Evolutionary conservation across 1,140 invertebrate species (phyloP).

Genomic region (Lepidurus packardi): DNA sequence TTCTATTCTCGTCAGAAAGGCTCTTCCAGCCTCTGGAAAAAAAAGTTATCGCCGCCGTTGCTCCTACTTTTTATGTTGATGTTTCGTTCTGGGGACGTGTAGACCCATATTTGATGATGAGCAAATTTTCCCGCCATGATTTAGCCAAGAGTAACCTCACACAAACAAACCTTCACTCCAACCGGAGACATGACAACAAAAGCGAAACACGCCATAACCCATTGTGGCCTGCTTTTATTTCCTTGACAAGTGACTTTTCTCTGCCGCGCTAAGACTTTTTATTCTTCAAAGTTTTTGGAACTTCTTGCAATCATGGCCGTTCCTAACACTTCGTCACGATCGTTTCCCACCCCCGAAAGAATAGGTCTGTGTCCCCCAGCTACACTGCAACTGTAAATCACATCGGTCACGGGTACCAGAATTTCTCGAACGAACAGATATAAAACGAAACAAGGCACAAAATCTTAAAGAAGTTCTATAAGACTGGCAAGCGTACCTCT

Average conservation of each 20-base stretch:
- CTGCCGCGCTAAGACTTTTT: background rate
- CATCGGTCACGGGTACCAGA: constrained; percentile 5
- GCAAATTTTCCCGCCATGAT: background rate
- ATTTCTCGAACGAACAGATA: background rate
- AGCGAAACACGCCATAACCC: background rate
- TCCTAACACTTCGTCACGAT: constrained; percentile 19
- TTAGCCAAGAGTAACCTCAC: background rate
- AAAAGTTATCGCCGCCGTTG: background rate
- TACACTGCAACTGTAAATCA: background rate
- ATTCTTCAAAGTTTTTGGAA: background rate
- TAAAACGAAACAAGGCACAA: background rate
- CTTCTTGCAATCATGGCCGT: constrained; percentile 14
- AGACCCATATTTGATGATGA: background rate
- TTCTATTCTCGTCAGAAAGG: background rate
- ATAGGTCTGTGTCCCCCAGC: constrained; percentile 1
- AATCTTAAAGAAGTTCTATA: background rate
- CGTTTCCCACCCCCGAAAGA: constrained; percentile 17
- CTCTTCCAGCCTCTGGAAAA: background rate
- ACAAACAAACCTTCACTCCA: constrained; percentile 1
- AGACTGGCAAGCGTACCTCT: background rate
- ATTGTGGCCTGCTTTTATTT: background rate
- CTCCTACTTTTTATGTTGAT: background rate
- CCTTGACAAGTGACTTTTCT: constrained; percentile 2
- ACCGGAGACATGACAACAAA: background rate
- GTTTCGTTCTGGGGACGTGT: background rate